Evolutionary conservation across 1,140 invertebrate species (phyloP).

Genomic region (Magallana gigas): DNA sequence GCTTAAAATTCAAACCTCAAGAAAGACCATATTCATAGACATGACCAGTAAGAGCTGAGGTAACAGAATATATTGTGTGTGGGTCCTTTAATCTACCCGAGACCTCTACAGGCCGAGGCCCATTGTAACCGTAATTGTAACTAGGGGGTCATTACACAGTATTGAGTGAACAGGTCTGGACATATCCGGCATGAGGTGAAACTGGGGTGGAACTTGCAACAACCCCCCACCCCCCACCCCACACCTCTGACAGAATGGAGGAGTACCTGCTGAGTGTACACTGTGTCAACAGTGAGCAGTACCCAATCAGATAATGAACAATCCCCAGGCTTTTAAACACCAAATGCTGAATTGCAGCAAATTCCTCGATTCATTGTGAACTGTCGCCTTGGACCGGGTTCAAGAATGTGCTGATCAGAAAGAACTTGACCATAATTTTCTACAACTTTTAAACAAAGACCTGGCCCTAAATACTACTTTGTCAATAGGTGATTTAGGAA

Average conservation of each 20-base stretch:
- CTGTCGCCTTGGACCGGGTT: not conserved
- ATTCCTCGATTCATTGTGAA: not conserved
- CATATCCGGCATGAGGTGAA: not conserved
- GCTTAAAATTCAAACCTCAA: not conserved
- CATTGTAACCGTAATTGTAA: not conserved
- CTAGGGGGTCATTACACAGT: not conserved
- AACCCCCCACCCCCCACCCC: not conserved
- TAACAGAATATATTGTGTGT: not conserved
- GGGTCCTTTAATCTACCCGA: not conserved
- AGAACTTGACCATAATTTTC: constrained; percentile 29
- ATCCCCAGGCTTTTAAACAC: not conserved
- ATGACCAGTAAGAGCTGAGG: not conserved
- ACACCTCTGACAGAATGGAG: not conserved
- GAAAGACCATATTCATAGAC: not conserved
- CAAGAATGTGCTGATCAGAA: constrained; percentile 16
- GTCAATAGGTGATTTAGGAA: constrained; percentile 13
- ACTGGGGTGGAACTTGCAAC: not conserved
- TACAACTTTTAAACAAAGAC: constrained; percentile 6
- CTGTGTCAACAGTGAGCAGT: not conserved
- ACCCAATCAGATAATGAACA: constrained; percentile 1
- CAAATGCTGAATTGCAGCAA: not conserved
- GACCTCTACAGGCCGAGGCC: not conserved
- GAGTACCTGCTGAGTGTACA: not conserved
- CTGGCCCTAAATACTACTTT: not conserved
- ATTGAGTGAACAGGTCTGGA: constrained; percentile 29